Conservation (phyloP, 1,140 invertebrate genomes). For the Drosophila nikananu region DNA sequence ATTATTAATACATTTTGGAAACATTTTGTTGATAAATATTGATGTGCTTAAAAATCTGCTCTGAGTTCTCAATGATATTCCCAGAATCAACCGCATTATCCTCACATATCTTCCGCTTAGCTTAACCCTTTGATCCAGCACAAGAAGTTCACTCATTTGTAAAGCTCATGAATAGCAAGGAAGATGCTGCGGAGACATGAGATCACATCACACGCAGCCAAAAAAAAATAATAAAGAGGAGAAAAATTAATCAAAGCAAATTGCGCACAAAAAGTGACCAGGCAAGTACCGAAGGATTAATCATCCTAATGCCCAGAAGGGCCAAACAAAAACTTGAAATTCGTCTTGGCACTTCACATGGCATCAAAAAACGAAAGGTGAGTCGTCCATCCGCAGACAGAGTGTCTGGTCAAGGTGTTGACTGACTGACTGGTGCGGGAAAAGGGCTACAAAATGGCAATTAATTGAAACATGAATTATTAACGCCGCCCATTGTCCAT, state of each 20-base stretch:
- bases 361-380: conserved; percentile 17
- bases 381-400: conserved; percentile 22
- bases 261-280: conserved; percentile 78
- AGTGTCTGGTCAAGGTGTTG: conserved; percentile 76
- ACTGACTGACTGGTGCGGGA: conserved; percentile 57
- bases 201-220: conserved; percentile 54
- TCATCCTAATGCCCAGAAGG: conserved; percentile 60
- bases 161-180: conserved; percentile 59
- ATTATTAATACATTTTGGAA: neutral
- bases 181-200: conserved; percentile 40
- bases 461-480: conserved; percentile 85
- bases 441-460: conserved; percentile 80
- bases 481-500: conserved; percentile 78
- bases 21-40: neutral
- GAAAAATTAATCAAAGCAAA: conserved; percentile 79
- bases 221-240: conserved; percentile 11
- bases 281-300: conserved; percentile 66
- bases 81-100: conserved; percentile 3
- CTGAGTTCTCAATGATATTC: neutral
- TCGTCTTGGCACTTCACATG: conserved; percentile 75
- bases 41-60: neutral
- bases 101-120: conserved; percentile 29
- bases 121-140: conserved; percentile 43
- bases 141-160: conserved; percentile 55
- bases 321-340: conserved; percentile 74